phyloP scores from a whole-genome alignment of 2,888 invertebrate genomes.

The Sabellastarte sp. region DNA sequence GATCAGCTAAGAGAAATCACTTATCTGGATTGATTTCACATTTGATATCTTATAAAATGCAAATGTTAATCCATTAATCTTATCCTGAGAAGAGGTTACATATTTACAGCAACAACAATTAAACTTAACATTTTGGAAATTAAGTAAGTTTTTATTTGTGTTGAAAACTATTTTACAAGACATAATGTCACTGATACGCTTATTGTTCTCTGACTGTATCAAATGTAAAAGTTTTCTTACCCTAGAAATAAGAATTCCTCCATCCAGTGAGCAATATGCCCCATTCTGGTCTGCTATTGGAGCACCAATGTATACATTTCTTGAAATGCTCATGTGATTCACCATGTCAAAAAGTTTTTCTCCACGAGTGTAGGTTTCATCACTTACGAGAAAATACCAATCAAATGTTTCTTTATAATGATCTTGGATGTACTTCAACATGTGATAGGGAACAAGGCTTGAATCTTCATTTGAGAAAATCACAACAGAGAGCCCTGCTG shows the following conservation, averaged over 20 bases:
- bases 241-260: slow-evolving; percentile 84
- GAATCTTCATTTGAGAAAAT: slow-evolving; percentile 80
- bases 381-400: slow-evolving; percentile 86
- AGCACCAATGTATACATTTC: slow-evolving; percentile 79
- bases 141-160: background rate
- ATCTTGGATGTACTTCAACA: slow-evolving; percentile 84
- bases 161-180: too few species aligned
- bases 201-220: too few species aligned
- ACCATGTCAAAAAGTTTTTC: slow-evolving; percentile 73
- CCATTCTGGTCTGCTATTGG: slow-evolving; percentile 19
- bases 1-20: too few species aligned
- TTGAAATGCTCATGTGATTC: slow-evolving; percentile 77
- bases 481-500: slow-evolving; percentile 66
- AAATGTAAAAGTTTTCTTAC: too few species aligned
- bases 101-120: too few species aligned
- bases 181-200: too few species aligned
- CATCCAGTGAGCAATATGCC: slow-evolving; percentile 66
- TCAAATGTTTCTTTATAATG: slow-evolving; percentile 87
- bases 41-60: too few species aligned
- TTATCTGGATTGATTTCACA: too few species aligned
- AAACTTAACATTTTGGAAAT: background rate
- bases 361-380: slow-evolving; percentile 81
- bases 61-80: too few species aligned
- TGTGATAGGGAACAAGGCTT: slow-evolving; percentile 80
- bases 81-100: too few species aligned